phyloP scores from a whole-genome alignment of 1,140 invertebrate genomes.

The Acyrthosiphon pisum region DNA sequence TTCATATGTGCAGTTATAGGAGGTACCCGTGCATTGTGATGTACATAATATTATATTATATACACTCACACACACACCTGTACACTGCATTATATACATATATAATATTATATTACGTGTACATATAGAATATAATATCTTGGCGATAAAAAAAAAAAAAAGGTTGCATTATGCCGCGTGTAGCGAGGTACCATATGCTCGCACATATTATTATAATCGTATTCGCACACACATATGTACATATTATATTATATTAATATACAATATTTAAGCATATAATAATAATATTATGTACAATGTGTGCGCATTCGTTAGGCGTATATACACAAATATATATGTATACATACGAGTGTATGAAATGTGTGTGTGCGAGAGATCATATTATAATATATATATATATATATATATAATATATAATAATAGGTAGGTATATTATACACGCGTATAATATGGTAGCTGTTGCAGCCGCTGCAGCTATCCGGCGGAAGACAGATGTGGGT shows the following conservation, averaged over 20 bases:
- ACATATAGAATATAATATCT: background rate
- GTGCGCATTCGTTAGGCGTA: background rate
- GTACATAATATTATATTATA: too few relatives aligned
- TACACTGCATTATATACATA: background rate
- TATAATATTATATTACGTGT: too few relatives aligned
- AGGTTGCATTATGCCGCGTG: background rate
- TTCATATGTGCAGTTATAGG: background rate
- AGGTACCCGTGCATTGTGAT: background rate
- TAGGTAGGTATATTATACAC: background rate
- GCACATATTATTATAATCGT: background rate
- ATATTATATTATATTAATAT: too few relatives aligned
- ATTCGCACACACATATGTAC: background rate
- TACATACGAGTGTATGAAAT: too few relatives aligned
- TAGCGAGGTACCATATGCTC: background rate
- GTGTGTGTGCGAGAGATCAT: background rate
- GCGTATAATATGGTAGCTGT: background rate
- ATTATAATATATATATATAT: background rate
- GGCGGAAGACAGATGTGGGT: constrained; percentile 29
- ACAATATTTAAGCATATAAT: background rate
- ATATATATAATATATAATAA: background rate
- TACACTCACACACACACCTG: too few relatives aligned
- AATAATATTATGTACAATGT: background rate
- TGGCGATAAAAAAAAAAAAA: background rate
- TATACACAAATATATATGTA: background rate
- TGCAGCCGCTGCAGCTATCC: background rate